A percentile compares a stretch with the other conserved stretches of the same genome.
Evolutionary conservation across 2,888 invertebrate genomes (phyloP).

Genomic region (Ariolimax columbianus): DNA sequence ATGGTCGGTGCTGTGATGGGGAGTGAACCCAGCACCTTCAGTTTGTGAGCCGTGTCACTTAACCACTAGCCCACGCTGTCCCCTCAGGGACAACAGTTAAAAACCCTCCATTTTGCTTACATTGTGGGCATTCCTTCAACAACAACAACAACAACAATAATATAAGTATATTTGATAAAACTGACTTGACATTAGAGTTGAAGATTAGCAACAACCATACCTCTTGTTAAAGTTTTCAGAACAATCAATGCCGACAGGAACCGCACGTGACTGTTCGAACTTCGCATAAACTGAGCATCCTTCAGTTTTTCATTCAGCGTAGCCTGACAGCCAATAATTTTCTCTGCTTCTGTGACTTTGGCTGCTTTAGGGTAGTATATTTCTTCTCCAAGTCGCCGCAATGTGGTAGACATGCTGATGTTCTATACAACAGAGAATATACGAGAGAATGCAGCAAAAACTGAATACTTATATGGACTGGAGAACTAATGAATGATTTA

Average conservation of each 20-base stretch:
- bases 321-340: conserved; percentile 35
- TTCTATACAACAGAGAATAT: conserved; percentile 59
- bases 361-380: conserved; percentile 64
- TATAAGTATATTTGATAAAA: no score
- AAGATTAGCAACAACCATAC: conserved; percentile 56
- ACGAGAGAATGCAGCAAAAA: neutral
- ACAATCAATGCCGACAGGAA: conserved; percentile 74
- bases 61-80: no score
- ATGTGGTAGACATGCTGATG: conserved; percentile 72
- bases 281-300: conserved; percentile 72
- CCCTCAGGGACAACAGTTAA: no score
- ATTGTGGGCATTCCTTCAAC: no score
- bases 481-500: no score
- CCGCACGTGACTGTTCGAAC: conserved; percentile 71
- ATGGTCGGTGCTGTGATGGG: no score
- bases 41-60: no score
- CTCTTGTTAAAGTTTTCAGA: conserved; percentile 75
- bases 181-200: no score
- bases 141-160: no score
- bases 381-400: conserved; percentile 76
- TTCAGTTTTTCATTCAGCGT: conserved; percentile 44
- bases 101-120: no score
- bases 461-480: neutral
- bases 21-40: no score
- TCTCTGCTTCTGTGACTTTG: conserved; percentile 48